Evolutionary conservation across 2,888 invertebrate genomes (phyloP).

Genomic region (Meiosimyza decipiens): DNA sequence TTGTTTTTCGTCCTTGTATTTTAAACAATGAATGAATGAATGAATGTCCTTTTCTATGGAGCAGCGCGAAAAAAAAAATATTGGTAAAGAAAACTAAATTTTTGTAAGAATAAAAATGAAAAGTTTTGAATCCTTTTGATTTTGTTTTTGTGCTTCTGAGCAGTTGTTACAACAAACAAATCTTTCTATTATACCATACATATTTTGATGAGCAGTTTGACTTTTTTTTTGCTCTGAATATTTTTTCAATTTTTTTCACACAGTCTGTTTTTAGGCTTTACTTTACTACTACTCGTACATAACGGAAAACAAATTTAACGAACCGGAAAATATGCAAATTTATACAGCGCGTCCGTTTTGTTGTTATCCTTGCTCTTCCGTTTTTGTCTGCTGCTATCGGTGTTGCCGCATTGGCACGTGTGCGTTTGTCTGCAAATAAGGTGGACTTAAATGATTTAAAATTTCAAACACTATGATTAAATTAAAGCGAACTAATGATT

Average conservation of each 20-base stretch:
- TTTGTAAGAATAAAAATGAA: not conserved
- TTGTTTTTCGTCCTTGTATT: too few relatives aligned
- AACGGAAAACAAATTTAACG: slow-evolving; percentile 42
- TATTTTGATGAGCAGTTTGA: not conserved
- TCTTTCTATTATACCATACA: not conserved
- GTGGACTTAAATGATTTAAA: too few relatives aligned
- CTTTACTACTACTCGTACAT: not conserved
- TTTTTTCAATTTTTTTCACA: not conserved
- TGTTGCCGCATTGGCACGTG: not conserved
- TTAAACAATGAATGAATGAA: too few relatives aligned
- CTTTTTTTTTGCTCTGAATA: not conserved
- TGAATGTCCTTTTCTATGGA: too few relatives aligned
- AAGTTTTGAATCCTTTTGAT: slow-evolving; percentile 6
- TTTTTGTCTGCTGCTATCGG: not conserved
- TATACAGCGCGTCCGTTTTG: slow-evolving; percentile 27
- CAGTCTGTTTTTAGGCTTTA: slow-evolving; percentile 21
- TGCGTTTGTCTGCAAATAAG: not conserved
- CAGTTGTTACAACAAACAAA: not conserved
- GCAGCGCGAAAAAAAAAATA: too few relatives aligned
- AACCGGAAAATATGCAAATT: slow-evolving; percentile 44
- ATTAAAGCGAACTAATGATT: too few relatives aligned
- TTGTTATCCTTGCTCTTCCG: slow-evolving; percentile 1
- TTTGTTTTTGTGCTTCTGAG: not conserved
- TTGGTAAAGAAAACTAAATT: too few relatives aligned
- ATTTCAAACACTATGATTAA: too few relatives aligned